Evolutionary conservation across 2,797 vertebrate genomes (phyloP), one percentile per base, ranked within the genome.

Genomic region (Sebastes dallii): DNA sequence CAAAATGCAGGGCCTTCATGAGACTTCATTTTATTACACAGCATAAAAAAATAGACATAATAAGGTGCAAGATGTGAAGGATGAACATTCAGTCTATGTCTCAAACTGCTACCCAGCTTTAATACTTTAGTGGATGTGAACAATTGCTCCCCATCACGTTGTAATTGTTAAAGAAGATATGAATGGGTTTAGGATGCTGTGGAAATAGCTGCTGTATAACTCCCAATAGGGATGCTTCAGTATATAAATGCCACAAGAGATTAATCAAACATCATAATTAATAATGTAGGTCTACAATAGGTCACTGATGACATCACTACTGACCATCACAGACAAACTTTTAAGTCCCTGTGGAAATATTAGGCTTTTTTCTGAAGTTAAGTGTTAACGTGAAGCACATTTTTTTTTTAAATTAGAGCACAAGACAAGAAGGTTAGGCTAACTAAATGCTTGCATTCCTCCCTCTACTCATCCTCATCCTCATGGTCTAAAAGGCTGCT

Each of bases 401-500:
- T 56, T 25, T 1, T n/a, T 54, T 55, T 56, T 46, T 1, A 8
- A 29, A 59, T 50, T 2, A 8, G 24, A 66, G 27, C 22, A 36
- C 27, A 59, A 11, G 50, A 75, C 52, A 22, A 50, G 56, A 69
- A 54, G 34, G 50, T 39, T 29, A 16, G 29, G 66, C 27, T 8
- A 30, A 10, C 42, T 62, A 14, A 81, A 52, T 24, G 22, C 12
- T 13, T 56, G 54, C 59, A 88, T 83, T 72, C 66, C 64, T 81
- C 42, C 78, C 56, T 75, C 64, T 50, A 2, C 69, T 86, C 66
- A 36, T 86, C 75, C 77, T 84, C 39, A 42, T 42, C 42, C 42
- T 46, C 66, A 29, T 55, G 82, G 16, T 85, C 62, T 78, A 58
- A 39, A 39, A 83, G 77, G 73, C 81, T 86, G 75, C 18, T 88